Evolutionary conservation across 2,113 vertebrate genomes (phyloP), one percentile per base, ranked within the genome.

Genomic region (Sciurus niger): DNA sequence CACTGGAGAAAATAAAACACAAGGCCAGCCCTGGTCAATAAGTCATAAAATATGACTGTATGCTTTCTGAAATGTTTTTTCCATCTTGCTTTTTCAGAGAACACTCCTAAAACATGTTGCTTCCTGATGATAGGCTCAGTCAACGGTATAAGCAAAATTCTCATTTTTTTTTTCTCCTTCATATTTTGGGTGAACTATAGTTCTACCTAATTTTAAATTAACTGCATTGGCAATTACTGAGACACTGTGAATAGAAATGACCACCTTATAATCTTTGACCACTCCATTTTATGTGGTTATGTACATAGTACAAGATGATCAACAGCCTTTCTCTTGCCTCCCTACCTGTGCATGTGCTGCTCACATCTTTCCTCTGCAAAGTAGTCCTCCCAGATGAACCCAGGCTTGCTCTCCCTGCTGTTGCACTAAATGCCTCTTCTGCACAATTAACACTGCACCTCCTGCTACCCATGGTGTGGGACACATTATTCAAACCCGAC

Each of bases 31-130:
- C 24, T 53, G 37, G 20, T 85, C 28, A 11, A 34, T 30, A 48
- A 58, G 2, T 0, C 51, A 60, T 72, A 85, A 93, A 65, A 55
- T 70, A 77, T 51, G 48, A 72, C 34, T 53, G 4, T 40, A 13
- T 37, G 82, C 10, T 60, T 68, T 80, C 51, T 70, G 53, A 80
- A 96, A 90, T 91, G 28, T 30, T 58, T 95, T 94, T 46, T 91
- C 13, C 9, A 46, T 72, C 24, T 67, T 78, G n/a, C 32, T 34
- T 74, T 53, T 78, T 4, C 22, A 18, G 7, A 20, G 6, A 43
- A 0, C 11, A 24, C 20, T 74, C 65, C 79, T 90, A 85, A 95
- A 93, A 24, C 11, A 3, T 63, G 18, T 40, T 84, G 60, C 16
- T 70, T 3, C 28, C 67, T 88, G 46, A 60, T 55, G 24, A 43